These are phyloP conservation scores for Addax nasomaculatus DNA, from an alignment of 2,113 vertebrate genomes.

Conservation along the genomic window DNA sequence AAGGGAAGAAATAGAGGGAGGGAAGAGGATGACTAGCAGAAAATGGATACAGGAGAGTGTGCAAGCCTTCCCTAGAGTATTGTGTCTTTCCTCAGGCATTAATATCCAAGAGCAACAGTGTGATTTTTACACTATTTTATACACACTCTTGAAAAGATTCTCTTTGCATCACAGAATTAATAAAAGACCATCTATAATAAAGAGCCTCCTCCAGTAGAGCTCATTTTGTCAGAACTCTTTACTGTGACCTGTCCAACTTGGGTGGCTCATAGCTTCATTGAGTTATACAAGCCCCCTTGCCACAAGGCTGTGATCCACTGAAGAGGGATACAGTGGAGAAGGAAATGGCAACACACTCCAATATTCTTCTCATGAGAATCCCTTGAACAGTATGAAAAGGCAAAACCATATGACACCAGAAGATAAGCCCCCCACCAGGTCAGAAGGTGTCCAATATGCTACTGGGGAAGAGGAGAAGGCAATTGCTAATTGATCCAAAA, in stretches of 20 bases:
- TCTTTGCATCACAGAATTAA: background rate
- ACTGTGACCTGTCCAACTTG: background rate
- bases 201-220: background rate
- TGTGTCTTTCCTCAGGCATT: background rate
- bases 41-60: rapidly evolving
- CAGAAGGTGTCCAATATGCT: background rate
- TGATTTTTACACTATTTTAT: background rate
- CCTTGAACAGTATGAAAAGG: background rate
- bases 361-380: background rate
- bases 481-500: background rate
- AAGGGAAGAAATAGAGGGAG: too few species aligned
- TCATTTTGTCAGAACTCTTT: background rate
- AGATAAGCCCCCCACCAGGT: background rate
- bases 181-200: background rate
- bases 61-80: background rate
- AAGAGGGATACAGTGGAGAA: background rate
- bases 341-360: background rate
- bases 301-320: background rate
- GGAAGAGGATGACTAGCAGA: background rate
- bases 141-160: background rate
- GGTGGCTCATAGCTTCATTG: background rate
- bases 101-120: background rate
- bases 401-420: background rate
- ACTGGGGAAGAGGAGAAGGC: background rate
- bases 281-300: background rate